Base-by-base conservation (phyloP, 2,888 invertebrate species). In the Pterostichus madidus region DNA sequence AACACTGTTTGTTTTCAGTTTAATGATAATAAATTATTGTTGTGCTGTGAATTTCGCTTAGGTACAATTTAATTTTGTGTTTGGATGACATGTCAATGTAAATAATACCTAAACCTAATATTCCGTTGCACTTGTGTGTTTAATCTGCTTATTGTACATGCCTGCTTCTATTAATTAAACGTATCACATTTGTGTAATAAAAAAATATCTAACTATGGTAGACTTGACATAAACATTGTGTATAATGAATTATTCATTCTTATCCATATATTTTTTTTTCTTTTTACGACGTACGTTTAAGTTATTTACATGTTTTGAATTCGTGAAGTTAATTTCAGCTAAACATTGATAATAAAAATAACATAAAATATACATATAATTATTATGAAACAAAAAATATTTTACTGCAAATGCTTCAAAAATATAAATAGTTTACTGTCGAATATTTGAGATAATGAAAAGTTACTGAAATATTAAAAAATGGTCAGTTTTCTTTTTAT, bases 1-100 rank as follows among this genome's bases (percentile, higher is more conserved):
- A 71, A 71, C 71, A 71, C 44, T 71, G 71, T 71, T 44, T 71
- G 71, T 71, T 71, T 71, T 71, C 39, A 5, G 15, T 71, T 24
- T 71, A 24, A 17, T 24, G 44, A 44, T 71, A 39, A 71, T 71
- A 71, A 71, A 71, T 71, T 71, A 68, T 68, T 68, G 39, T 68
- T 32, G 44, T 2, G 15, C 35, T 68, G n/a, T 39, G 44, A 68
- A 71, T 71, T 71, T n/a, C 15, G 49, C 7, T 46, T 71, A 24
- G 24, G 24, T 24, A 71, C 71, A 71, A 71, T 44, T 71, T 71
- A 44, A 71, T 71, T 71, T 71, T 35, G 32, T 35, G 11, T 24
- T 10, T 24, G 31, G 24, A 24, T 24, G 59, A 59, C 59, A 59
- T 31, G 59, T 59, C 59, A 31, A 53, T 24, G 59, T 59, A 59